Base-by-base conservation (phyloP, 1,140 invertebrate species). In the Sarcophaga peregrina region DNA sequence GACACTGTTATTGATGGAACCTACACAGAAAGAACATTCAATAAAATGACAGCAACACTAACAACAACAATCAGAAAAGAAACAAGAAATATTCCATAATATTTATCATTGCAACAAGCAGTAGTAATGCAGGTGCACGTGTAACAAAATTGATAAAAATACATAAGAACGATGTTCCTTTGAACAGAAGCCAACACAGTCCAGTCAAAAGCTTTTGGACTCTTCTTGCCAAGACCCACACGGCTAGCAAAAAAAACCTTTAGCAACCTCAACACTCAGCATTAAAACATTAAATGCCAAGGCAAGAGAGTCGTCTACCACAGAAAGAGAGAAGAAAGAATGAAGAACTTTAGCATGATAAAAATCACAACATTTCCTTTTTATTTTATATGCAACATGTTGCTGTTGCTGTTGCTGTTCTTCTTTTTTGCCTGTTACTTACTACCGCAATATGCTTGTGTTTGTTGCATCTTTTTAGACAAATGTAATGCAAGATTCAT, bases 401-500 rank as follows among this genome's bases (percentile, higher is more conserved):
- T 78, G n/a, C 74, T 45, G 20, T 76, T 45, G 80, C 54, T 58
- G 11, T 62, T 58, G 15, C 11, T 54, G 10, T 81, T 62, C 8
- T 37, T 47, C 15, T 37, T 37, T 37, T 37, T 37, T 8, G 62
- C 62, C n/a, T 9, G 6, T 11, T 17, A 62, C 58, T 75, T 52
- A 13, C 76, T 80, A 45, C 72, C 54, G 48, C 78, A 20, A 17
- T 15, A 8, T 13, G 17, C 54, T 45, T 9, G 37, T 78, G 75
- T 25, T 78, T 47, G 62, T 20, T 68, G 62, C 62, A 68, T 50
- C 75, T 78, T 50, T 76, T 52, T 78, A 78, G 75, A 78, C 58
- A 81, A 81, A 81, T 81, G 80, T 88, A 88, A 88, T 88, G 87
- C 87, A 87, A 88, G 87, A 88, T 88, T 88, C 87, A 88, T 88